Evolutionary conservation across 1,140 invertebrate genomes (phyloP).

Genomic region (Octopus bimaculoides): DNA sequence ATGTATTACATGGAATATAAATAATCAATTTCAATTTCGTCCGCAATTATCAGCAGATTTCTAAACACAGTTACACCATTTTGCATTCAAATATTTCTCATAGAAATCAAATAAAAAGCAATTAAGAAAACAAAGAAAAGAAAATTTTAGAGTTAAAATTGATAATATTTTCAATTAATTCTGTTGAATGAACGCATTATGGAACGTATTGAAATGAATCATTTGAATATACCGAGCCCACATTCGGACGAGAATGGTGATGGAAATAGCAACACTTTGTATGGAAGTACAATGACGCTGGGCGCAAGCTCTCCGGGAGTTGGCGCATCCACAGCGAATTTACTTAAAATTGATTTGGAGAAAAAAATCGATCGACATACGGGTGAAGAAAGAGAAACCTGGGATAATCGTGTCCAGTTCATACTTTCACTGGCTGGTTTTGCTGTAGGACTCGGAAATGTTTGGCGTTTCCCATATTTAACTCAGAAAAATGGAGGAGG

Average conservation of each 20-base stretch:
- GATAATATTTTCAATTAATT: neutral
- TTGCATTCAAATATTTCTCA: neutral
- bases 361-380: slow-evolving; percentile 41
- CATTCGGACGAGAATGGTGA: neutral
- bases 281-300: slow-evolving; percentile 26
- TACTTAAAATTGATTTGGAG: slow-evolving; percentile 40
- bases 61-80: neutral
- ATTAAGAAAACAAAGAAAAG: neutral
- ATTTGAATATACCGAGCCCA: slow-evolving; percentile 1
- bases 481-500: slow-evolving; percentile 93
- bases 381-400: slow-evolving; percentile 37
- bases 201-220: slow-evolving; percentile 10
- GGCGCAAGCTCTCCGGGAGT: slow-evolving; percentile 25
- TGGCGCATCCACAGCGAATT: slow-evolving; percentile 37
- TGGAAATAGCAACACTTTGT: slow-evolving; percentile 3
- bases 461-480: slow-evolving; percentile 91
- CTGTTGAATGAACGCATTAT: neutral
- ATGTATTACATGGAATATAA: neutral
- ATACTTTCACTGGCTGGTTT: slow-evolving; percentile 57
- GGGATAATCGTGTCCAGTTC: slow-evolving; percentile 53
- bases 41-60: neutral
- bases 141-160: neutral
- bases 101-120: neutral
- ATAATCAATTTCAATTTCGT: neutral
- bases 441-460: slow-evolving; percentile 73